Evolutionary conservation across 1,140 invertebrate genomes (phyloP).

Genomic region (Thaumetopoea pityocampa): DNA sequence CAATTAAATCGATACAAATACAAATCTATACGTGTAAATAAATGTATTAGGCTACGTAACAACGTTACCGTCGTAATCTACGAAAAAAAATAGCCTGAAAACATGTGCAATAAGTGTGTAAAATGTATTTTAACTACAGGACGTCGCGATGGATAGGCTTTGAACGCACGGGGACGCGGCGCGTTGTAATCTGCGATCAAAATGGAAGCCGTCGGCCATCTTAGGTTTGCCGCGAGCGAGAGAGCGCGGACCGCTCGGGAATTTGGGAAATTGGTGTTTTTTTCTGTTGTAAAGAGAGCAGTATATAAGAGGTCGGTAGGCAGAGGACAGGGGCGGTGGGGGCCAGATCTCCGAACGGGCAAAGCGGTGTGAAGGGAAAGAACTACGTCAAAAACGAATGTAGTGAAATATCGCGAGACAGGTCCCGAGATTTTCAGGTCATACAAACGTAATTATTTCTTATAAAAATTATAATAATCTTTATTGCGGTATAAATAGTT

Average conservation of each 20-base stretch:
- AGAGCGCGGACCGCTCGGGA: slow-evolving; percentile 63
- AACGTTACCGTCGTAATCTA: slow-evolving; percentile 20
- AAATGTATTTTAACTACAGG: slow-evolving; percentile 33
- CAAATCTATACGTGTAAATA: slow-evolving; percentile 19
- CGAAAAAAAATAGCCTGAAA: slow-evolving; percentile 41
- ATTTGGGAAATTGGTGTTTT: slow-evolving; percentile 75
- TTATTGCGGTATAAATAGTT: too few species aligned
- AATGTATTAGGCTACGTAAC: slow-evolving; percentile 3
- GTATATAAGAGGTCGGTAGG: slow-evolving; percentile 72
- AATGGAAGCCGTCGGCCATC: slow-evolving; percentile 72
- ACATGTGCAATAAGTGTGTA: slow-evolving; percentile 62
- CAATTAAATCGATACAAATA: slow-evolving; percentile 60
- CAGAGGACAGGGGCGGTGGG: slow-evolving; percentile 44
- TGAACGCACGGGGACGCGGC: slow-evolving; percentile 54
- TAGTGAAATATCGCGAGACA: slow-evolving; percentile 25
- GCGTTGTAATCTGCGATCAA: slow-evolving; percentile 67
- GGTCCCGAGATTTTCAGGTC: slow-evolving; percentile 33
- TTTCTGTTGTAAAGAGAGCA: slow-evolving; percentile 72
- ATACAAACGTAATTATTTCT: too few species aligned
- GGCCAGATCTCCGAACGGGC: slow-evolving; percentile 56
- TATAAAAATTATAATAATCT: too few species aligned
- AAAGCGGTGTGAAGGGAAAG: slow-evolving; percentile 71
- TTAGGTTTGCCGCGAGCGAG: slow-evolving; percentile 70
- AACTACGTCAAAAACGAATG: slow-evolving; percentile 40
- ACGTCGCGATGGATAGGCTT: slow-evolving; percentile 56